A percentile compares a stretch with the other conserved stretches of the same genome.
These are phyloP conservation scores for Sialia sialis DNA, from an alignment of 2,113 vertebrate species.

Conservation along the genomic window DNA sequence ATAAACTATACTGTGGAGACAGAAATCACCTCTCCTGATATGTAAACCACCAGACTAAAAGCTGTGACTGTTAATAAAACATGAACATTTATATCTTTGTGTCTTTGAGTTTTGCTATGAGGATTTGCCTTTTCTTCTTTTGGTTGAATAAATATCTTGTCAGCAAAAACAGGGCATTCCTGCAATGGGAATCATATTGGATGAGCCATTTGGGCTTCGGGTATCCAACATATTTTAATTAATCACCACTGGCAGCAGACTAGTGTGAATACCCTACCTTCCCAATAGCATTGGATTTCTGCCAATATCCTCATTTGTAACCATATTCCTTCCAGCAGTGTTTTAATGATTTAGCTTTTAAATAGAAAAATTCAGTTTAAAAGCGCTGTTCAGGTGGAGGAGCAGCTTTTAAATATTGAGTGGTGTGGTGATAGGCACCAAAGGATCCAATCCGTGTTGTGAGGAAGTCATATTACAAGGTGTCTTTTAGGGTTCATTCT, in stretches of 20 bases:
- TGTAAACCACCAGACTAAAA: background rate
- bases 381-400: background rate
- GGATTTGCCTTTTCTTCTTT: background rate
- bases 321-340: slow-evolving; percentile 45
- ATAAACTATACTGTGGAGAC: background rate
- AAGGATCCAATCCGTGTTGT: background rate
- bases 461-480: background rate
- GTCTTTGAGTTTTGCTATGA: background rate
- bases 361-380: background rate
- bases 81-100: background rate
- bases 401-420: background rate
- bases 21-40: background rate
- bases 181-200: slow-evolving; percentile 1
- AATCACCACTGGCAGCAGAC: slow-evolving; percentile 23
- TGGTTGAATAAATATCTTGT: background rate
- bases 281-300: slow-evolving; percentile 33
- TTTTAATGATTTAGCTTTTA: slow-evolving; percentile 62
- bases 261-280: slow-evolving; percentile 4
- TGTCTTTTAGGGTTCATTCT: background rate
- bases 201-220: background rate
- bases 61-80: slow-evolving; percentile 32
- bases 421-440: background rate
- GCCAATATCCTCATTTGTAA: slow-evolving; percentile 59
- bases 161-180: background rate
- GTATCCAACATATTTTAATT: slow-evolving; percentile 31